Base-by-base conservation (phyloP, 2,797 vertebrate species). In the Chelidonichthys spinosus region DNA sequence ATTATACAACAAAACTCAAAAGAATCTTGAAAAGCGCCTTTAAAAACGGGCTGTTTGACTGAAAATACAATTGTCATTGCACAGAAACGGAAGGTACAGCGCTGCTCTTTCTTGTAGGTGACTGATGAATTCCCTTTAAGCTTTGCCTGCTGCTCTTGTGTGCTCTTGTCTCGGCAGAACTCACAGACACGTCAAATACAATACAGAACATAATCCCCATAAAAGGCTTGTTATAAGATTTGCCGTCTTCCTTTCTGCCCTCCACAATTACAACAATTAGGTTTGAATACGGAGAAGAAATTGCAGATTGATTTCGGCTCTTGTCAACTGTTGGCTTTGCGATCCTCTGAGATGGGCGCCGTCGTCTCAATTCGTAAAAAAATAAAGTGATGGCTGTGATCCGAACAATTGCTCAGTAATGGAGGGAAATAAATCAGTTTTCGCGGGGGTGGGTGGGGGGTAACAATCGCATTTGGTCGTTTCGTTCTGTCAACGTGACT, bases 261-360 rank as follows among this genome's bases (percentile, higher is more conserved):
- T 74, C 43, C 50, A 40, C 71, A 73, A 85, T 85, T 64, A 53
- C 63, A 55, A 61, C 75, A 74, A 64, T 72, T 79, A 63, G 63
- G 63, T 63, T 55, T 35, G 56, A 53, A 64, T 76, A 55, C 7
- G 8, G 60, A 59, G 63, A 54, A 76, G 54, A 78, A 77, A 86
- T 82, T 83, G 52, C 39, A 35, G 52, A 83, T 84, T 85, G 80
- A 87, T 86, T 74, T 63, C 69, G 69, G 64, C 63, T 13, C 70
- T 66, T 47, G 53, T 76, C 78, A 68, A 72, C 62, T 63, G 42
- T 83, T 83, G 47, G 42, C 46, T 76, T 76, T 50, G 13, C 35
- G 63, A 85, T 74, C 60, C 55, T 25, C 72, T 44, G 50, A 76
- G 67, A 84, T 40, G 11, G 46, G 52, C 2, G 37, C 46, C 52